Base-by-base conservation (phyloP, 1,140 invertebrate genomes). In the Daktulosphaira vitifoliae region DNA sequence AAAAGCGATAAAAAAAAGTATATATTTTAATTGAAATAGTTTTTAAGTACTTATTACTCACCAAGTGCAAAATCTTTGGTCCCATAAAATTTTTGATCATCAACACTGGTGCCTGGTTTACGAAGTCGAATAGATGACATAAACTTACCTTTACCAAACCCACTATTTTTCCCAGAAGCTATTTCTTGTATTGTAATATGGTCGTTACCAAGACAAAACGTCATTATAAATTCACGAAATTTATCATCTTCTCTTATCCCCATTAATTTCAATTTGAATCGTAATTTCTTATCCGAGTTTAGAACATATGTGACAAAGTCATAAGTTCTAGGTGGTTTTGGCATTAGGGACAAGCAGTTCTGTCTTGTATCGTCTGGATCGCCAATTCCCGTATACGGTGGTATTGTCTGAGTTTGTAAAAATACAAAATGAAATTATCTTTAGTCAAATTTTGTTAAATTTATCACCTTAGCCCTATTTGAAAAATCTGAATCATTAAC, bases 281-380 rank as follows among this genome's bases (percentile, higher is more conserved):
- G 39, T 6, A 59, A 22, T 7, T 59, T 59, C 16, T 59, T 59
- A 2, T 1, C 23, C 0, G 53, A 33, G 11, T 44, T 26, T n/a
- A 59, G n/a, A 20, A 59, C 53, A 11, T 44, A 59, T 4, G n/a
- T 59, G 6, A 44, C 53, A 26, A 59, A 59, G 5, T 59, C 53
- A 15, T 38, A 38, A 8, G 22, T 88, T 70, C 81, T 84, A 0
- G 85, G 85, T 1, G 81, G 77, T 71, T 86, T 84, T 4, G 85
- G 83, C 11, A 84, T 73, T 22, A 90, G 75, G 1, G 81, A 80
- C 65, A 83, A 75, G 71, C 84, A 88, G 8, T 81, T 84, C 68
- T 82, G 80, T 44, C 87, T 70, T 0, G 86, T 84, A 70, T 90
- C 87, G 71, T 89, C 86, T 15, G 84, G 78, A 18, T 81, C 75